A percentile compares a stretch with the other conserved stretches of the same genome.
Evolutionary conservation across 2,888 invertebrate species (phyloP).

Genomic region (Dione vanillae): DNA sequence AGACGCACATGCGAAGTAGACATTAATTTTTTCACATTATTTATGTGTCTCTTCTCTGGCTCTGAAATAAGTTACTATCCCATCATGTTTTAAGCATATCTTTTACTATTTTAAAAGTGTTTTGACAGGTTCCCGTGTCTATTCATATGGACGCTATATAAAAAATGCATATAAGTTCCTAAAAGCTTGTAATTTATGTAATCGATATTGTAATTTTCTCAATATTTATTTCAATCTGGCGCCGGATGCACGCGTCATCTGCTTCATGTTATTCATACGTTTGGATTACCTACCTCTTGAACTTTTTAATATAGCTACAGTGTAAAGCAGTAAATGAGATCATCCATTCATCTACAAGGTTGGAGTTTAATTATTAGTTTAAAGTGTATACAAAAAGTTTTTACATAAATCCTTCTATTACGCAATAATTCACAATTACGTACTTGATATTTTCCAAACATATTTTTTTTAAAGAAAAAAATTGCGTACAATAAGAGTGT

Average conservation of each 20-base stretch:
- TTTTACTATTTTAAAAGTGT: not conserved
- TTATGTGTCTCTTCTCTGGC: not conserved
- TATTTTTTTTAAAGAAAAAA: too few species aligned
- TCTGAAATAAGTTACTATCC: not conserved
- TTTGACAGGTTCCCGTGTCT: not conserved
- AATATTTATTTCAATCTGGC: constrained; percentile 16
- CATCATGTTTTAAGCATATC: not conserved
- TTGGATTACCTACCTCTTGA: constrained; percentile 15
- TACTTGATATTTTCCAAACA: too few species aligned
- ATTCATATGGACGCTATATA: not conserved
- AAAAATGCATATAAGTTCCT: not conserved
- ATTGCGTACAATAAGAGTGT: too few species aligned
- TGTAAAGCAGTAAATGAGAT: constrained; percentile 1
- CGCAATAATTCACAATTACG: too few species aligned
- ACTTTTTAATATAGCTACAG: constrained; percentile 5
- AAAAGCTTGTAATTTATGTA: not conserved
- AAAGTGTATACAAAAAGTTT: constrained; percentile 3
- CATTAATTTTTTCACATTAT: constrained; percentile 1
- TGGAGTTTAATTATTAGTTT: not conserved
- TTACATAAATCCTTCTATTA: not conserved
- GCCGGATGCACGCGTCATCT: constrained; percentile 28
- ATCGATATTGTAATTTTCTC: not conserved
- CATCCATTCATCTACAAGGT: not conserved
- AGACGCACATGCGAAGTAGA: constrained; percentile 1
- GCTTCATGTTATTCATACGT: constrained; percentile 28